Percentiles rank a stretch among this genome's conserved stretches.
Evolutionary conservation across 2,888 invertebrate species (phyloP).

Genomic region (Atethmia centrago): DNA sequence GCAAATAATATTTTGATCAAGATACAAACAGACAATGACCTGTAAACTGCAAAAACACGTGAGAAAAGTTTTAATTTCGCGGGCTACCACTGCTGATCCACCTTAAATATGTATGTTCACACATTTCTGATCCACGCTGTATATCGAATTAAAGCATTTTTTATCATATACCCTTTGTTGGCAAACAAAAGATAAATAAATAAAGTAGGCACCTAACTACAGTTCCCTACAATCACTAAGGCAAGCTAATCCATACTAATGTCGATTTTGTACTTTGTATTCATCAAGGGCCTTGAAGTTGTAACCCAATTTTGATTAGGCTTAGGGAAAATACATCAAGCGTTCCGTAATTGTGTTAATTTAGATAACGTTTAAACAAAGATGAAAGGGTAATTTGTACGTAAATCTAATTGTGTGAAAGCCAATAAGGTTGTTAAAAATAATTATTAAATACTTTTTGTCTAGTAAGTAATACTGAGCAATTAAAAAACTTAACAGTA

Average conservation of each 20-base stretch:
- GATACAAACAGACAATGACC: too few relatives aligned
- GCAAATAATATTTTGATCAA: too few relatives aligned
- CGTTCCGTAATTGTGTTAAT: slow-evolving; percentile 31
- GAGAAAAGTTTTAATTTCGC: too few relatives aligned
- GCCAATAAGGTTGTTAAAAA: not conserved
- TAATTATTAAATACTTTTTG: too few relatives aligned
- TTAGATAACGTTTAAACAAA: slow-evolving; percentile 22
- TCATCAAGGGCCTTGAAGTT: slow-evolving; percentile 28
- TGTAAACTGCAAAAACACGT: too few relatives aligned
- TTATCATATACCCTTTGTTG: not conserved
- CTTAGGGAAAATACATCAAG: slow-evolving; percentile 13
- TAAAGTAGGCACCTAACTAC: not conserved
- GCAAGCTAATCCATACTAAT: slow-evolving; percentile 48
- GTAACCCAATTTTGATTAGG: slow-evolving; percentile 41
- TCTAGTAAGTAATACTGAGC: not conserved
- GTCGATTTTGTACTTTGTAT: slow-evolving; percentile 46
- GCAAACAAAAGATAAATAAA: not conserved
- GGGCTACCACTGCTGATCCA: too few relatives aligned
- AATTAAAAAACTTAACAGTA: not conserved
- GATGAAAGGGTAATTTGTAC: slow-evolving; percentile 1
- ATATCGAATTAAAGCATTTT: not conserved
- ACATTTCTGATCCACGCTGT: not conserved
- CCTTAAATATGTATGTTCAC: not conserved
- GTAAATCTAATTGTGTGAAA: not conserved
- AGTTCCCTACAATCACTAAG: not conserved